phyloP scores from a whole-genome alignment of 2,888 invertebrate species.

The Trichogramma evanescens region DNA sequence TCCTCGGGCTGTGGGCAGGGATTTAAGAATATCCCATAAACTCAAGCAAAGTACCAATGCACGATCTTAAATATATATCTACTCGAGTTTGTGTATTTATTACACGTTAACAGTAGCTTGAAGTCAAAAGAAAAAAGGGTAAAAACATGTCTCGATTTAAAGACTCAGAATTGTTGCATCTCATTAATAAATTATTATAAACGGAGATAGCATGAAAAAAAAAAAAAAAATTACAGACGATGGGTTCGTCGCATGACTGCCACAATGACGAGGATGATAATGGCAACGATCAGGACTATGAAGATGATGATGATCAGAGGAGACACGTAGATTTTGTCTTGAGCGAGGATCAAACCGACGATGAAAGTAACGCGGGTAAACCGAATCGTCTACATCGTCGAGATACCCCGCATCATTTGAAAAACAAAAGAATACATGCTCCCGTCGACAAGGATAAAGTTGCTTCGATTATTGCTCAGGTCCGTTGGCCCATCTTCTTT shows the following conservation, averaged over 20 bases:
- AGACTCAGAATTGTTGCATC: too few relatives aligned
- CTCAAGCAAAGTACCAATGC: too few relatives aligned
- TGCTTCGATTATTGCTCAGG: constrained; percentile 65
- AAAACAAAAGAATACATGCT: constrained; percentile 86
- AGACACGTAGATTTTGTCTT: constrained; percentile 47
- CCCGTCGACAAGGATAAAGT: constrained; percentile 64
- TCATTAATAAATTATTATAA: not conserved
- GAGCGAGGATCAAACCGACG: constrained; percentile 41
- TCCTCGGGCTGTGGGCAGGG: too few relatives aligned
- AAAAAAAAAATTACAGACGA: constrained; percentile 41
- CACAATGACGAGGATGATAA: not conserved
- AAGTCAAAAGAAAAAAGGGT: not conserved
- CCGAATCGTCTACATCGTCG: constrained; percentile 76
- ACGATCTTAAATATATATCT: too few relatives aligned
- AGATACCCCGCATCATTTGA: constrained; percentile 98
- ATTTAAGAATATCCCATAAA: too few relatives aligned
- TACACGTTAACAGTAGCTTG: not conserved
- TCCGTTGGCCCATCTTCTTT: constrained; percentile 38
- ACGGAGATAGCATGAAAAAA: not conserved
- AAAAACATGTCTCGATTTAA: not conserved
- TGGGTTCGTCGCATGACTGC: constrained; percentile 43
- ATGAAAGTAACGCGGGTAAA: constrained; percentile 50
- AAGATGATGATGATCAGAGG: constrained; percentile 49
- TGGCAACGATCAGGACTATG: constrained; percentile 9
- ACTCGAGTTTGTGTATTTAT: too few relatives aligned